Evolutionary conservation across 2,797 vertebrate species (phyloP).

Genomic region (Prunella strophiata): DNA sequence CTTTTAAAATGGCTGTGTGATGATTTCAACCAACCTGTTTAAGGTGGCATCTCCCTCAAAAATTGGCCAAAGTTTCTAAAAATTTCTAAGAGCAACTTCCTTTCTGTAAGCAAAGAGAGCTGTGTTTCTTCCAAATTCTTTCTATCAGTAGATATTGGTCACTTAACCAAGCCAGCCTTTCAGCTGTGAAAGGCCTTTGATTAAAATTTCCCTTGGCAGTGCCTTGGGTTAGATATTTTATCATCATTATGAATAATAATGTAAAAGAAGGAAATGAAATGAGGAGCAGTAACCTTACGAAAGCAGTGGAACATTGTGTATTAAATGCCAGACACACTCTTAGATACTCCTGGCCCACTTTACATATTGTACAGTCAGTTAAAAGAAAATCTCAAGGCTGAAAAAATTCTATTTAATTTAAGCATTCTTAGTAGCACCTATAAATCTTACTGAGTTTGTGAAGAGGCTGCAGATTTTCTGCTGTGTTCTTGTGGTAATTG

Average conservation of each 20-base stretch:
- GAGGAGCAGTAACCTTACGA: not conserved
- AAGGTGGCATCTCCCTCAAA: not conserved
- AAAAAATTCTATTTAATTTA: not conserved
- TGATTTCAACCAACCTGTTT: not conserved
- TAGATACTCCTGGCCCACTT: not conserved
- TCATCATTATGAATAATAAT: not conserved
- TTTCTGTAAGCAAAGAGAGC: not conserved
- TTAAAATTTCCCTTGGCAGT: constrained; percentile 52
- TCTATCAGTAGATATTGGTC: constrained; percentile 31
- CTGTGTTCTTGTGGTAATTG: not conserved
- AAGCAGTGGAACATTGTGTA: not conserved
- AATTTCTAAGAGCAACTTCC: not conserved
- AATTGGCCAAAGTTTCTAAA: not conserved
- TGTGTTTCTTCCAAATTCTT: not conserved
- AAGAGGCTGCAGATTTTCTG: not conserved
- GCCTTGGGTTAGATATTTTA: constrained; percentile 5
- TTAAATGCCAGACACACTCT: not conserved
- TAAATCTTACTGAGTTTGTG: not conserved
- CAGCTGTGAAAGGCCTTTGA: not conserved
- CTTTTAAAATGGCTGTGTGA: not conserved
- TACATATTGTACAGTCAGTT: not conserved
- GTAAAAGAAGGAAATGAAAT: not conserved
- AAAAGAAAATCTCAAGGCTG: not conserved
- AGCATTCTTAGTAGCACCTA: not conserved
- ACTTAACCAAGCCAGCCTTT: constrained; percentile 4